A percentile compares a stretch with the other conserved stretches of the same genome.
These are phyloP conservation scores for Drosophila tristis DNA, from an alignment of 1,140 invertebrate species.

Conservation along the genomic window DNA sequence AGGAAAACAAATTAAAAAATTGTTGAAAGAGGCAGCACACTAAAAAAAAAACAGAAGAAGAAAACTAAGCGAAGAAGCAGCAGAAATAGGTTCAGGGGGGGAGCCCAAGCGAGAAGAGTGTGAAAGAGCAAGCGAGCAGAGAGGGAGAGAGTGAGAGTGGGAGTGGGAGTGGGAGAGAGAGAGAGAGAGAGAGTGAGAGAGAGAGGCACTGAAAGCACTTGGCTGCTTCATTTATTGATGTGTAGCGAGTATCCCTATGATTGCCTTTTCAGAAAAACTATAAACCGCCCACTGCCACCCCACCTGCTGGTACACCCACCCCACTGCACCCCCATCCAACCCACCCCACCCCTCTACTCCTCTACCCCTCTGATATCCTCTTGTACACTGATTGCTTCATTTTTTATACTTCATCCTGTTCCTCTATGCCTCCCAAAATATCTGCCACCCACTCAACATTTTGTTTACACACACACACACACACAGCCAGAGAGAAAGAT, in stretches of 20 bases:
- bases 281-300: constrained; percentile 3
- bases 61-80: neutral
- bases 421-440: too few relatives aligned
- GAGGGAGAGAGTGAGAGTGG: neutral
- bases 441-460: constrained; percentile 37
- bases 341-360: neutral
- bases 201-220: neutral
- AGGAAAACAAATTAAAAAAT: constrained; percentile 71
- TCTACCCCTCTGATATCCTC: constrained; percentile 2
- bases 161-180: too few relatives aligned
- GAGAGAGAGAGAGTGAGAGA: neutral
- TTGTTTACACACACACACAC: constrained; percentile 47
- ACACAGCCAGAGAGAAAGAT: constrained; percentile 13
- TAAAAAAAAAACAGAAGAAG: neutral
- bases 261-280: constrained; percentile 62
- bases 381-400: constrained; percentile 65
- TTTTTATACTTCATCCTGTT: constrained; percentile 53
- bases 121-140: neutral
- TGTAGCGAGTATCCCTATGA: constrained; percentile 72
- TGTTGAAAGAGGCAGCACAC: constrained; percentile 36
- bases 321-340: neutral
- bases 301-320: too few relatives aligned
- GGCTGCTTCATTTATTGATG: constrained; percentile 76
- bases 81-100: neutral
- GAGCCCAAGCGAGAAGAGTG: neutral